Evolutionary conservation across 2,797 vertebrate species (phyloP).

Genomic region (Odontamblyopus rebecca): DNA sequence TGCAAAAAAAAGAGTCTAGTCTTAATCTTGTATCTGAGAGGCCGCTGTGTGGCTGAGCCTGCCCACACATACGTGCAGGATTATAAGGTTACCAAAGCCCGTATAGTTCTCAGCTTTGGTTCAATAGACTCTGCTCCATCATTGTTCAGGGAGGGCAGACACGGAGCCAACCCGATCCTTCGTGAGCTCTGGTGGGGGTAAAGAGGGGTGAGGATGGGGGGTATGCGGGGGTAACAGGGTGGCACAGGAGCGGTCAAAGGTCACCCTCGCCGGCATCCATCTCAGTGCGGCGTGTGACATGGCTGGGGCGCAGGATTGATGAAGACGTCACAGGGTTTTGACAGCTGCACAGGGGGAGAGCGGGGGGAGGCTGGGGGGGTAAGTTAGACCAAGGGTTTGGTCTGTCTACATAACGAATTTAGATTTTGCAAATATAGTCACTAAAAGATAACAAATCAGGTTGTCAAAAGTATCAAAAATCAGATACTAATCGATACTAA

Average conservation of each 20-base stretch:
- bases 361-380: slow-evolving; percentile 19
- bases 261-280: slow-evolving; percentile 88
- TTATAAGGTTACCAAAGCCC: slow-evolving; percentile 24
- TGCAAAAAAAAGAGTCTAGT: neutral
- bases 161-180: slow-evolving; percentile 41
- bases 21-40: slow-evolving; percentile 5
- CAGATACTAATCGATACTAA: too few species aligned
- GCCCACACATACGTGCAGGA: slow-evolving; percentile 45
- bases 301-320: slow-evolving; percentile 88
- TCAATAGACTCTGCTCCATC: slow-evolving; percentile 80
- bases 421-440: too few species aligned
- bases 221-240: slow-evolving; percentile 3
- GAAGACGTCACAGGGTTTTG: slow-evolving; percentile 88
- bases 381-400: slow-evolving; percentile 42
- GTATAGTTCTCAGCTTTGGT: slow-evolving; percentile 69
- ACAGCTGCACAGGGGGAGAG: slow-evolving; percentile 73
- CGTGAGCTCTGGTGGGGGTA: slow-evolving; percentile 39
- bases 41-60: slow-evolving; percentile 43
- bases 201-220: neutral
- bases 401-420: too few species aligned
- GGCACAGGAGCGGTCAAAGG: slow-evolving; percentile 81
- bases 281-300: slow-evolving; percentile 80
- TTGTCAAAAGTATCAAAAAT: too few species aligned
- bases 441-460: too few species aligned
- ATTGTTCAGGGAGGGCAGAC: slow-evolving; percentile 65